phyloP scores from a whole-genome alignment of 2,888 invertebrate genomes.

The Drosophila limbata region DNA sequence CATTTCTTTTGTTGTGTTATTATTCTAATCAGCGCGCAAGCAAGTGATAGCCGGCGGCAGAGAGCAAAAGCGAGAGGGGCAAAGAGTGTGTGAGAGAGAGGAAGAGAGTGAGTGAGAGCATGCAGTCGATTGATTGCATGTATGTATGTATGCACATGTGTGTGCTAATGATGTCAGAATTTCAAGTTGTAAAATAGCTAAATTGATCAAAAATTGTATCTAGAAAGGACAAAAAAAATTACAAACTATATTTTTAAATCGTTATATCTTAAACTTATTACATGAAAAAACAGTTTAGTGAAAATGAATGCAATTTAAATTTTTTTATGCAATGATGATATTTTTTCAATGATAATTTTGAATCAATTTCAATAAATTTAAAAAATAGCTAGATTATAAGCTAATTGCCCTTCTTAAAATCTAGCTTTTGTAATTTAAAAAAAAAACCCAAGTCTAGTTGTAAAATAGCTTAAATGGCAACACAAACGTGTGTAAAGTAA shows the following conservation, averaged over 20 bases:
- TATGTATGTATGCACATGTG: constrained; percentile 4
- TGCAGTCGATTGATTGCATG: constrained; percentile 10
- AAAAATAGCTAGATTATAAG: no score
- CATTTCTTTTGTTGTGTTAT: constrained; percentile 54
- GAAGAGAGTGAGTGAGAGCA: background rate
- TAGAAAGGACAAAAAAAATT: background rate
- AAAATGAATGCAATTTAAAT: no score
- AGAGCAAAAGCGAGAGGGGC: background rate
- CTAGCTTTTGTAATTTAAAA: background rate
- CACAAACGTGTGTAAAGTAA: constrained; percentile 11
- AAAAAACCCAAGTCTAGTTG: background rate
- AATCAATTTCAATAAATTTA: no score
- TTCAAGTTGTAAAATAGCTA: background rate
- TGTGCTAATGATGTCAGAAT: background rate
- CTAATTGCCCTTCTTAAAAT: no score
- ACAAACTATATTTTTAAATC: no score
- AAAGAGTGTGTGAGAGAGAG: background rate
- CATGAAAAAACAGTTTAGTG: no score
- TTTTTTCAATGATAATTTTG: no score
- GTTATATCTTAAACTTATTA: no score
- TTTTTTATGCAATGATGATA: no score
- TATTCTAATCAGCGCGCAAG: constrained; percentile 50
- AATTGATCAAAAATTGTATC: background rate
- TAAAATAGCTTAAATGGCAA: background rate
- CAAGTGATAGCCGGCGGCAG: constrained; percentile 2